Percentiles rank a stretch among this genome's conserved stretches.
phyloP scores from a whole-genome alignment of 2,113 vertebrate genomes.

The Zosterops lateralis region DNA sequence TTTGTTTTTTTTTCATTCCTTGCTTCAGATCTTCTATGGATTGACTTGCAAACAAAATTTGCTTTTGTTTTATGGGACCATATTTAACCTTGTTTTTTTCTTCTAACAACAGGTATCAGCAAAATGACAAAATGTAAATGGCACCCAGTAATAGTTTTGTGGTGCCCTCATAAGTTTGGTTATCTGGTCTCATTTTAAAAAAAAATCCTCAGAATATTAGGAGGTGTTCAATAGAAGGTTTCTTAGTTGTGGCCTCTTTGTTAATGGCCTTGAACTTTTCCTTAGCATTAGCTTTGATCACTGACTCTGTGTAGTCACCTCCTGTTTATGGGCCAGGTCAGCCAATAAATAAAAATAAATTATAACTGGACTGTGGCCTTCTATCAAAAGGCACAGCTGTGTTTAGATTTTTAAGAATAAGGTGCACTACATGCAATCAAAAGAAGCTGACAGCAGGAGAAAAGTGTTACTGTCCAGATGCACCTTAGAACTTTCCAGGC shows the following conservation, averaged over 20 bases:
- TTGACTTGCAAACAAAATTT: background rate
- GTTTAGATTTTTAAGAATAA: background rate
- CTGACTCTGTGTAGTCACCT: background rate
- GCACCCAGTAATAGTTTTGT: background rate
- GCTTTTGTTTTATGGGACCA: background rate
- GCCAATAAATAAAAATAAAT: conserved; percentile 22
- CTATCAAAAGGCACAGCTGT: background rate
- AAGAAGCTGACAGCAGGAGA: background rate
- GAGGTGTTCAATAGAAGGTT: background rate
- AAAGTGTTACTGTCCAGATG: background rate
- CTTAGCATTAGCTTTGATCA: background rate
- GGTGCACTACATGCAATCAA: background rate
- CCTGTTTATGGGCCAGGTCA: background rate
- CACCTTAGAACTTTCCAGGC: background rate
- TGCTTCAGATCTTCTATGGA: background rate
- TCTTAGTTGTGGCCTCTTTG: background rate
- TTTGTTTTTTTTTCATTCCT: background rate
- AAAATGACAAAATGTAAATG: background rate
- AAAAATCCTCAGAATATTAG: background rate
- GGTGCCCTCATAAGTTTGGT: background rate
- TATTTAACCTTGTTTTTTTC: background rate
- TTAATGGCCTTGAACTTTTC: conserved; percentile 26
- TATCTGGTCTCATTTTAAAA: background rate
- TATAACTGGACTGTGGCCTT: background rate
- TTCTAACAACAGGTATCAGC: background rate